phyloP scores from a whole-genome alignment of 2,888 invertebrate genomes.

The Notodonta ziczac region DNA sequence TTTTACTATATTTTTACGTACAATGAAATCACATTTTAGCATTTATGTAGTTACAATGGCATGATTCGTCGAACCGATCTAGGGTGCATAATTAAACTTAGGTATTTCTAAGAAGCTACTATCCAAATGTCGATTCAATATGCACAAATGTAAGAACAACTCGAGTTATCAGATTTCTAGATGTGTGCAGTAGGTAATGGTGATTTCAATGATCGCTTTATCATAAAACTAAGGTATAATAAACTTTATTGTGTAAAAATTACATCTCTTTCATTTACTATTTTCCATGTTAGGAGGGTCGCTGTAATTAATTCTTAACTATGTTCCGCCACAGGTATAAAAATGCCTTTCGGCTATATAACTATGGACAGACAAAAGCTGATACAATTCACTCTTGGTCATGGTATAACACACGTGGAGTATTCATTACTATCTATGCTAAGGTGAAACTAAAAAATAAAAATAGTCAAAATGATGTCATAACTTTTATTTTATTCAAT shows the following conservation, averaged over 20 bases:
- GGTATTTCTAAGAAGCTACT: constrained; percentile 17
- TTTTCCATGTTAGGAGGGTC: neutral
- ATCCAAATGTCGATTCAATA: constrained; percentile 37
- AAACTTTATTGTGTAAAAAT: constrained; percentile 50
- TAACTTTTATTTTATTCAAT: constrained; percentile 29
- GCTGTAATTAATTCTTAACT: too few species aligned
- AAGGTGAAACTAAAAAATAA: neutral
- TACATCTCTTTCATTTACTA: neutral
- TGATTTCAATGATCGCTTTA: constrained; percentile 59
- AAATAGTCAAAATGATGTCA: constrained; percentile 1
- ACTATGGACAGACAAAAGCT: too few species aligned
- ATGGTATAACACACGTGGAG: too few species aligned
- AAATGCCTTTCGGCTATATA: too few species aligned
- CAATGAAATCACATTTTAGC: constrained; percentile 3
- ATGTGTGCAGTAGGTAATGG: constrained; percentile 41
- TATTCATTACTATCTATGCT: too few species aligned
- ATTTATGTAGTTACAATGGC: neutral
- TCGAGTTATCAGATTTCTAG: constrained; percentile 29
- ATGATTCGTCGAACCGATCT: neutral
- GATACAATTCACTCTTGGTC: too few species aligned
- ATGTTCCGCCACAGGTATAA: too few species aligned
- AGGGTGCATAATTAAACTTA: constrained; percentile 9
- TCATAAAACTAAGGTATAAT: constrained; percentile 51
- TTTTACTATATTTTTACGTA: constrained; percentile 10
- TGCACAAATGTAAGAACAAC: constrained; percentile 28